phyloP scores from a whole-genome alignment of 2,797 vertebrate species.

The Psittacula derbiana region DNA sequence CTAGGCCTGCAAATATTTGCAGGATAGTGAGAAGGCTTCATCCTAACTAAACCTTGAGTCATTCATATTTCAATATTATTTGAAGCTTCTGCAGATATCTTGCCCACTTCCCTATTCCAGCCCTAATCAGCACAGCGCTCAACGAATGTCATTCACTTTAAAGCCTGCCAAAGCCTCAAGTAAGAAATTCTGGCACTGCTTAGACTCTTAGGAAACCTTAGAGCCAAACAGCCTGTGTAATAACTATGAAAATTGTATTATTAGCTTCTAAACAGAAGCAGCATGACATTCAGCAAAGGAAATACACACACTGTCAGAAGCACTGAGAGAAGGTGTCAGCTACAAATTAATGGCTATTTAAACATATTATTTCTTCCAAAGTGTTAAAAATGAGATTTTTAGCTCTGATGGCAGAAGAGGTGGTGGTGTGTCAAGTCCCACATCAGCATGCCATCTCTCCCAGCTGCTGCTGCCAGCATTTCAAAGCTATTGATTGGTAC shows the following conservation, averaged over 20 bases:
- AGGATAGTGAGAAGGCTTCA: not conserved
- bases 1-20: not conserved
- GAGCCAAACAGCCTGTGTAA: conserved; percentile 25
- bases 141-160: conserved; percentile 3
- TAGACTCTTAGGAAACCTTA: conserved; percentile 22
- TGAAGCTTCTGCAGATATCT: not conserved
- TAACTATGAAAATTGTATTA: conserved; percentile 50
- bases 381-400: conserved; percentile 44
- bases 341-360: conserved; percentile 52
- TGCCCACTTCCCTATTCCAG: not conserved
- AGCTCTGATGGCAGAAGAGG: not conserved
- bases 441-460: not conserved
- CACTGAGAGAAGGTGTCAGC: conserved; percentile 33
- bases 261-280: conserved; percentile 61
- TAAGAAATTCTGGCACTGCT: conserved; percentile 14
- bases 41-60: not conserved
- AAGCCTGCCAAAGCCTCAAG: conserved; percentile 6
- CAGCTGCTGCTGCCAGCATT: conserved; percentile 9
- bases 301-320: not conserved
- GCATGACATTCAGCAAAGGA: conserved; percentile 25
- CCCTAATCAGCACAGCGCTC: not conserved
- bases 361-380: conserved; percentile 49
- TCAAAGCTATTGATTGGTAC: not conserved
- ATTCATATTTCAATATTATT: not conserved
- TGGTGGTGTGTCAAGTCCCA: conserved; percentile 8